phyloP scores from a whole-genome alignment of 2,113 vertebrate species.

The Neopipo cinnamomea region DNA sequence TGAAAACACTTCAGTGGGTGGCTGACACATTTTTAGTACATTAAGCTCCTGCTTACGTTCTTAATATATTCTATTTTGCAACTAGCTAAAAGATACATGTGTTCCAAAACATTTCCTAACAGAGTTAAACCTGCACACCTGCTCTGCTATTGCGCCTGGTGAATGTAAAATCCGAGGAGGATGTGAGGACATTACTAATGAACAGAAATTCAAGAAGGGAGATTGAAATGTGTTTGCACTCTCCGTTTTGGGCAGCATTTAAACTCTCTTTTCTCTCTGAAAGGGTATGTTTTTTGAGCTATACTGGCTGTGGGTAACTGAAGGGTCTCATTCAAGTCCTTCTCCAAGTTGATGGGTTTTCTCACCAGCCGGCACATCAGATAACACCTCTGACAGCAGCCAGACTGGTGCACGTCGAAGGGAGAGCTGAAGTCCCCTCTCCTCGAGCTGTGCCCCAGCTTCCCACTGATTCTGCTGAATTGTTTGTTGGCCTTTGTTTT shows the following conservation, averaged over 20 bases:
- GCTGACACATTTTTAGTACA: slow-evolving; percentile 48
- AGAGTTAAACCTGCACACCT: slow-evolving; percentile 65
- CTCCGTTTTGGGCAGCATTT: neutral
- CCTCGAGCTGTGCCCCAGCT: neutral
- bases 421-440: neutral
- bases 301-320: neutral
- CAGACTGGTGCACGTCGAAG: neutral
- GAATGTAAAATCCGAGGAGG: slow-evolving; percentile 57
- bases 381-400: neutral
- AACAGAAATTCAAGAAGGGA: slow-evolving; percentile 12
- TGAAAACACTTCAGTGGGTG: slow-evolving; percentile 55
- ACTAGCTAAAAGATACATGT: slow-evolving; percentile 35
- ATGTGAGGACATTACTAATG: slow-evolving; percentile 60
- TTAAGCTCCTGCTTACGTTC: slow-evolving; percentile 31
- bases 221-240: neutral
- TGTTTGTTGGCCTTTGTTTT: neutral
- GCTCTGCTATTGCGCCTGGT: slow-evolving; percentile 39
- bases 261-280: neutral
- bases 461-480: neutral
- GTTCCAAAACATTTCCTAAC: slow-evolving; percentile 66
- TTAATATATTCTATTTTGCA: slow-evolving; percentile 42
- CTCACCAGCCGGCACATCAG: slow-evolving; percentile 14
- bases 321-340: slow-evolving; percentile 4
- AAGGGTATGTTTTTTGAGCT: neutral
- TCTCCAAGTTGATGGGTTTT: neutral